These are phyloP conservation scores for Hippocampus abdominalis DNA, from an alignment of 2,113 vertebrate genomes.

Conservation along the genomic window DNA sequence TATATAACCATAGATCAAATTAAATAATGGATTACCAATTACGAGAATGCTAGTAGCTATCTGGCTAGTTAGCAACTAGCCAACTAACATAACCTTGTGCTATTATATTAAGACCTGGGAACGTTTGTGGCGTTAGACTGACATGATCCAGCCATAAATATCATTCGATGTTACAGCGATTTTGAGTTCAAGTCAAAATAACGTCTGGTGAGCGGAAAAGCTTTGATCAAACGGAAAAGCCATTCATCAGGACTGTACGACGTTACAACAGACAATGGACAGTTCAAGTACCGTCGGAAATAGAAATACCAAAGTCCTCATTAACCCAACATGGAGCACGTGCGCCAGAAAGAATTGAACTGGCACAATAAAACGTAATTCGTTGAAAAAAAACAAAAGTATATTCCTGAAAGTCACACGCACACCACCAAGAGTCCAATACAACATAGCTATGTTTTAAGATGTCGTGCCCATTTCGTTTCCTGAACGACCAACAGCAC, in stretches of 20 bases:
- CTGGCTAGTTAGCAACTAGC: conserved; percentile 33
- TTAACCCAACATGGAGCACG: not conserved
- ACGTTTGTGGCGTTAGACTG: not conserved
- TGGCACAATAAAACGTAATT: not conserved
- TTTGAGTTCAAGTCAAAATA: not conserved
- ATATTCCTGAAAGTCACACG: not conserved
- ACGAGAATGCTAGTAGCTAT: conserved; percentile 32
- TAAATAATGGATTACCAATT: not conserved
- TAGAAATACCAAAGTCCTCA: not conserved
- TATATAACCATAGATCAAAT: not conserved
- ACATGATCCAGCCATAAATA: not conserved
- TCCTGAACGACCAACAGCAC: not conserved
- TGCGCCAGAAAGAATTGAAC: not conserved
- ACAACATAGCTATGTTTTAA: not conserved
- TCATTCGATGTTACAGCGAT: not conserved
- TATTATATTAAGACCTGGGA: not conserved
- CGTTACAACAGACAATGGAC: not conserved
- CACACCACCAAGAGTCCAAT: not conserved
- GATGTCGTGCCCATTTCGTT: not conserved
- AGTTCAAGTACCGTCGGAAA: conserved; percentile 25
- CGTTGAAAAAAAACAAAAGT: not conserved
- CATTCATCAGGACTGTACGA: conserved; percentile 10
- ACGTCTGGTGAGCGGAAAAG: not conserved
- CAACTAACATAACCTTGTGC: not conserved
- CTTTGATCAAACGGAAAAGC: conserved; percentile 11